Evolutionary conservation across 2,797 vertebrate genomes (phyloP).

Genomic region (Xyrichtys novacula): DNA sequence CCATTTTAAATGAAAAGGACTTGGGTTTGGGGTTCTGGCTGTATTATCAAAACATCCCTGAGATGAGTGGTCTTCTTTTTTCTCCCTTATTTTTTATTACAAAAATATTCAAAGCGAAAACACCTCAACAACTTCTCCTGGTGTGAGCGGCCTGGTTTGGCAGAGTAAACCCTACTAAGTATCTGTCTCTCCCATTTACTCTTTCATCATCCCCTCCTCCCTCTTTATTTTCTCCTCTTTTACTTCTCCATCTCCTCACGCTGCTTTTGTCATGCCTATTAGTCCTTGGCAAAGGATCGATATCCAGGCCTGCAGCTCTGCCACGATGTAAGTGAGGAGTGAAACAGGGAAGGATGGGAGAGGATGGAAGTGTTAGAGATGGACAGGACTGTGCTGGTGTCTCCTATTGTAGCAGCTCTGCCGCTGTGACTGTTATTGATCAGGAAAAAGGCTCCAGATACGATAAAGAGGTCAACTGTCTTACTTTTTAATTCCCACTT

Average conservation of each 20-base stretch:
- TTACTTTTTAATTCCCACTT: slow-evolving; percentile 31
- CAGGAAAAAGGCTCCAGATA: slow-evolving; percentile 24
- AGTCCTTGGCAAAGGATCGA: slow-evolving; percentile 66
- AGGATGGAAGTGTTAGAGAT: slow-evolving; percentile 50
- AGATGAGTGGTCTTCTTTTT: background rate
- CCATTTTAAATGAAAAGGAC: too few species aligned
- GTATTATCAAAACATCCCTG: background rate
- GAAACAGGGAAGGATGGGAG: slow-evolving; percentile 38
- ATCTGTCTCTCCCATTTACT: slow-evolving; percentile 21
- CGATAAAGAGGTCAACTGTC: slow-evolving; percentile 21
- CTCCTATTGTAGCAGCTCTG: slow-evolving; percentile 26
- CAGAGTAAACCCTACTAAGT: slow-evolving; percentile 1
- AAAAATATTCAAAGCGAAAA: background rate
- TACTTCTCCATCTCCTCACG: slow-evolving; percentile 33
- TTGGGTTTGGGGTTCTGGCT: background rate
- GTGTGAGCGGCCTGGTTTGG: background rate
- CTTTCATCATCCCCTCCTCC: slow-evolving; percentile 18
- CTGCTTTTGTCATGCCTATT: slow-evolving; percentile 63
- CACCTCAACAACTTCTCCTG: background rate
- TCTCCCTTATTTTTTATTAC: background rate
- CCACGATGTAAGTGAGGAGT: slow-evolving; percentile 53
- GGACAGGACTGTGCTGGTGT: slow-evolving; percentile 24
- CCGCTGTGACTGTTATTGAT: slow-evolving; percentile 33
- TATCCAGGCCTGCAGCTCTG: slow-evolving; percentile 54
- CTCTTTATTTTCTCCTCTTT: slow-evolving; percentile 24